Base-by-base conservation (phyloP, 2,888 invertebrate genomes). In the Oscheius sp. region DNA sequence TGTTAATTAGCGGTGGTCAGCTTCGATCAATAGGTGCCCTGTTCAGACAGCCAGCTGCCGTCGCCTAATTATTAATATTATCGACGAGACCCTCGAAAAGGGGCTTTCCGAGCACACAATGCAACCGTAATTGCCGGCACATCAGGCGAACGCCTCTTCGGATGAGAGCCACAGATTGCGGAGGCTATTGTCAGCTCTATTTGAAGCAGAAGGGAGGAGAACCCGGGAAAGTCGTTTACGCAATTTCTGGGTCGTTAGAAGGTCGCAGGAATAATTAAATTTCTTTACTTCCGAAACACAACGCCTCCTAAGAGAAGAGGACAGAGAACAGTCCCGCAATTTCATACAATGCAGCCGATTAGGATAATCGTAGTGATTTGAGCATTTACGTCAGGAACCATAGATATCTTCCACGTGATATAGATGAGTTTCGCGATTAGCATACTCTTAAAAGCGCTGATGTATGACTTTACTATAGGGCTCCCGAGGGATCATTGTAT, bases 61-160 rank as follows among this genome's bases (percentile, higher is more conserved):
- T 41, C 36, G 54, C 65, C 65, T 65, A 65, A 65, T 65, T 65
- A 65, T 62, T 62, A 62, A 62, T 62, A 62, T 62, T 49, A 49
- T 62, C 62, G 59, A 59, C 59, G 59, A 44, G 44, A 59, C 59
- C 59, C 59, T 44, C 44, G 44, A 44, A 59, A 59, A 59, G 44
- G 57, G 59, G 44, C 44, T 59, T 59, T 44, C 59, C 26, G 17
- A 9, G 28, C 59, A 59, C 59, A 59, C 59, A 59, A 59, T 59
- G 59, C 44, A 26, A 59, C 59, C 59, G 59, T 59, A 59, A 59
- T 59, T 59, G 59, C 59, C 44, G 44, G 44, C 28, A 44, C 59
- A 59, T 59, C 59, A 59, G 41, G 59, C 41, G 59, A 59, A 59
- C 59, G 41, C 44, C 59, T 41, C 38, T 59, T 59, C 28, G 59